phyloP scores from a whole-genome alignment of 2,113 vertebrate species.

The Vireo altiloquus region DNA sequence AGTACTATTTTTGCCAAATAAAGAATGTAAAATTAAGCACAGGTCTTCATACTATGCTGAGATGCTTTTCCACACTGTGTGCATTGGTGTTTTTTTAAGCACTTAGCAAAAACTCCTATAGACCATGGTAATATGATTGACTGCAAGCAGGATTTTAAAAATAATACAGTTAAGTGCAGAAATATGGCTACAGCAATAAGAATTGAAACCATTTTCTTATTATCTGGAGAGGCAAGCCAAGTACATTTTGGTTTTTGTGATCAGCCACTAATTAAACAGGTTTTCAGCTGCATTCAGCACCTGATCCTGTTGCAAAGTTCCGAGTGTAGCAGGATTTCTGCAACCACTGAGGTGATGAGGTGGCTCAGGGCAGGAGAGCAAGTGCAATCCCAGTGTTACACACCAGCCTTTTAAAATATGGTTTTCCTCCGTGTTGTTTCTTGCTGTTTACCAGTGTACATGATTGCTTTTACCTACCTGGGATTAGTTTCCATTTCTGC shows the following conservation, averaged over 20 bases:
- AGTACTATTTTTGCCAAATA: constrained; percentile 58
- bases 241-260: not conserved
- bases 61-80: not conserved
- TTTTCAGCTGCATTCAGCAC: not conserved
- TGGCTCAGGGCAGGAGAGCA: not conserved
- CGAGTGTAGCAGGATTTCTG: not conserved
- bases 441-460: not conserved
- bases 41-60: not conserved
- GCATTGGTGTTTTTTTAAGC: not conserved
- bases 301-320: not conserved
- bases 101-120: not conserved
- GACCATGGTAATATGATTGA: not conserved
- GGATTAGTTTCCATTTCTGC: constrained; percentile 6
- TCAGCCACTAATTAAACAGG: not conserved
- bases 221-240: not conserved
- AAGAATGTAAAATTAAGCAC: constrained; percentile 42
- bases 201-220: not conserved
- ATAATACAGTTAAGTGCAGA: not conserved
- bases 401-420: not conserved
- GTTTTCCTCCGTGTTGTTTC: not conserved
- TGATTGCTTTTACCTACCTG: not conserved
- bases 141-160: not conserved
- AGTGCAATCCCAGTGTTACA: not conserved
- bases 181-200: not conserved
- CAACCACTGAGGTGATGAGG: not conserved